Base-by-base conservation (phyloP, 2,888 invertebrate species). In the Amblyjoppa proteus region DNA sequence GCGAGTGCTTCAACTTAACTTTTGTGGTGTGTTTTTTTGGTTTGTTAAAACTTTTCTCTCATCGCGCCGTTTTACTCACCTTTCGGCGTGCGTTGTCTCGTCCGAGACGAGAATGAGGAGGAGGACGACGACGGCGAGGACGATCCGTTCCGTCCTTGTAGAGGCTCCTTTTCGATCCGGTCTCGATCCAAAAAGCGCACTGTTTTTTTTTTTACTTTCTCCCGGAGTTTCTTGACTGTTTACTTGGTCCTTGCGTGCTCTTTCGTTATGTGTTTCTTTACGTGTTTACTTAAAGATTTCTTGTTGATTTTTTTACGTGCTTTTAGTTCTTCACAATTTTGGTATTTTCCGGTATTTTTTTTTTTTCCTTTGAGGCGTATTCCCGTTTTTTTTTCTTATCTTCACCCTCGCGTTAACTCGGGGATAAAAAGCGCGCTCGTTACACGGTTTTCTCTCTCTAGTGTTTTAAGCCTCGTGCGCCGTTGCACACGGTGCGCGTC, bases 401-500 rank as follows among this genome's bases (percentile, higher is more conserved):
- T 81, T 84, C 76, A 76, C 76, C 76, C 66, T 64, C 84, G 81
- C 74, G 78, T 79, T 41, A 83, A 81, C 82, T 80, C 83, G 80
- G 79, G 83, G 70, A 53, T 81, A 81, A 85, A 85, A 81, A 85
- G 81, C 85, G 83, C 86, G 83, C 85, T 76, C 16, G 76, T 51
- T 61, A 64, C 58, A 49, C 51, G 13, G 82, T 58, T 64, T 68
- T 81, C 68, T 81, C 78, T 82, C 78, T 83, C 84, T 84, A 78
- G 81, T 81, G 45, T 80, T 80, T 75, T 31, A 61, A 83, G 85
- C 88, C 87, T 87, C 85, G 88, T 78, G 88, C 88, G 87, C 85
- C 85, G 87, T 88, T 88, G 86, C 84, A 88, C 88, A 86, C 87
- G 87, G 88, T 87, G 88, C 88, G 87, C 85, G 90, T 85, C 87